A percentile compares a stretch with the other conserved stretches of the same genome.
Conservation (phyloP, 2,797 vertebrate species). For the Sparus aurata region DNA sequence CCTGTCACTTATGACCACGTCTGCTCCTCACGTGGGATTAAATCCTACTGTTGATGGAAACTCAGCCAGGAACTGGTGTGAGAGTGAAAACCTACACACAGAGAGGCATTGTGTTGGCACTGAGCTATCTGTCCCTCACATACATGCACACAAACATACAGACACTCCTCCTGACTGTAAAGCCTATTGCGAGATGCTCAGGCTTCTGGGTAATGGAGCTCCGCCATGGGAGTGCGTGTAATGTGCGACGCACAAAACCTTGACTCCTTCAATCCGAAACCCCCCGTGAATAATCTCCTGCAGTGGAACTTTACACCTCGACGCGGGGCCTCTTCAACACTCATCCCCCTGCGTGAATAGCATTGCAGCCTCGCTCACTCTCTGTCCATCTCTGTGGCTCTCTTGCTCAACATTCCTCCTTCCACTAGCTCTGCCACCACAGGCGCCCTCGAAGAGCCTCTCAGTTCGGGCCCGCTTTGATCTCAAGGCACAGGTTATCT, state of each 20-base stretch:
- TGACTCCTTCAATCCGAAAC: conserved; percentile 54
- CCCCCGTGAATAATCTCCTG: conserved; percentile 45
- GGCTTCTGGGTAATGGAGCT: conserved; percentile 30
- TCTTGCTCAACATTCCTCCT: conserved; percentile 64
- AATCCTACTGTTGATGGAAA: neutral
- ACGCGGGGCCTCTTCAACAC: conserved; percentile 49
- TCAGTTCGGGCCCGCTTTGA: conserved; percentile 74
- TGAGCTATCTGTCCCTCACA: conserved; percentile 2
- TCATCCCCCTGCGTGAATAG: conserved; percentile 55
- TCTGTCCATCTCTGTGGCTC: conserved; percentile 42
- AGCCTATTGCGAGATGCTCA: conserved; percentile 18
- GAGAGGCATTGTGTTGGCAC: neutral
- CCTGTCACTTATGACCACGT: neutral
- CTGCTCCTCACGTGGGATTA: neutral
- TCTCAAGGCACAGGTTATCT: conserved; percentile 79
- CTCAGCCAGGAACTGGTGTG: neutral
- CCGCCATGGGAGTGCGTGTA: conserved; percentile 5
- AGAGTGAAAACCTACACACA: neutral
- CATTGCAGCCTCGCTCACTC: conserved; percentile 28
- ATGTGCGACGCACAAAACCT: conserved; percentile 48
- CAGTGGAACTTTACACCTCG: conserved; percentile 60
- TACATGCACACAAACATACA: conserved; percentile 15
- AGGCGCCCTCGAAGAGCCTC: conserved; percentile 58
- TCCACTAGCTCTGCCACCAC: conserved; percentile 45
- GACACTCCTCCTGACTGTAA: conserved; percentile 8